phyloP scores from a whole-genome alignment of 1,140 invertebrate genomes.

The Platorchestia sp. region DNA sequence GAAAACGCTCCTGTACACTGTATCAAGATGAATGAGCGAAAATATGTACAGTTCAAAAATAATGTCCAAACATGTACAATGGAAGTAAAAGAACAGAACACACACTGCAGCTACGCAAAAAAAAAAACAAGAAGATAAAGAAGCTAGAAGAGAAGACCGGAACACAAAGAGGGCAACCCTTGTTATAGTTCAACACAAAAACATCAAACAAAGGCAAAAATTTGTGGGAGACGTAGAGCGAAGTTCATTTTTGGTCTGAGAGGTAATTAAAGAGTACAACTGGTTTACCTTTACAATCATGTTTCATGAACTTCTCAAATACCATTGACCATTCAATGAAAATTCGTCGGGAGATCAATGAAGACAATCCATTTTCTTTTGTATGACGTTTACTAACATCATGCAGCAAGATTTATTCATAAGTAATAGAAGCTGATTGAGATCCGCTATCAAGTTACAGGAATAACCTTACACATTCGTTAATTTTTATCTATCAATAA shows the following conservation, averaged over 20 bases:
- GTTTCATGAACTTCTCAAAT: not conserved
- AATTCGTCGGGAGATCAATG: no score
- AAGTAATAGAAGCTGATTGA: not conserved
- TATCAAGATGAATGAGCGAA: not conserved
- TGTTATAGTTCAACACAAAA: not conserved
- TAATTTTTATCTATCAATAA: no score
- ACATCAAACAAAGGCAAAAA: not conserved
- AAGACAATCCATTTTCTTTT: not conserved
- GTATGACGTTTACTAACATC: not conserved
- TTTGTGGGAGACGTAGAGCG: not conserved
- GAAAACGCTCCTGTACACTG: not conserved
- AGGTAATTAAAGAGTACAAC: not conserved
- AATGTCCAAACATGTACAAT: not conserved
- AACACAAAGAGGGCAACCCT: not conserved
- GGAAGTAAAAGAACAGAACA: not conserved
- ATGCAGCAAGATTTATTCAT: not conserved
- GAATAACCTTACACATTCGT: not conserved
- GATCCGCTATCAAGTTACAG: not conserved
- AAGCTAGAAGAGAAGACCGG: not conserved
- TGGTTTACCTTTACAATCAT: not conserved
- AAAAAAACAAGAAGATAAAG: no score
- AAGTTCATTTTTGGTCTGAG: not conserved
- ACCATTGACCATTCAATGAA: no score
- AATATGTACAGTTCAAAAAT: not conserved
- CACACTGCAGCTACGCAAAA: not conserved